Evolutionary conservation across 2,113 vertebrate species (phyloP), one percentile per base, ranked within the genome.

Genomic region (Cyanistes caeruleus): DNA sequence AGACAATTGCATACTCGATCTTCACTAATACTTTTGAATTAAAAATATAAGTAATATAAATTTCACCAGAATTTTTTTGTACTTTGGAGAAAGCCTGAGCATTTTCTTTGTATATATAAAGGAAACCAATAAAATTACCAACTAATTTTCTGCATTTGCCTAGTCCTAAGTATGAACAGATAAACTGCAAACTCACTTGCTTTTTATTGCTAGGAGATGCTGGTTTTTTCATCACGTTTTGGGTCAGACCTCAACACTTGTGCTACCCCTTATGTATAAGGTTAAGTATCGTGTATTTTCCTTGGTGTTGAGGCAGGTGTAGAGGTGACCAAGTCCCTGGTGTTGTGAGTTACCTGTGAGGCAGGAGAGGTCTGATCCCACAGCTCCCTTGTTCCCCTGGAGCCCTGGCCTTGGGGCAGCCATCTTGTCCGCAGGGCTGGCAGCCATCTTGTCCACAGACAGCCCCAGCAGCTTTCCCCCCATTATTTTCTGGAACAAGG

Each of bases 371-470:
- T 12, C 28, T n/a, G 77, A 37, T 73, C 8, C 7, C 37, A 30
- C 1, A 0, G 41, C 13, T 14, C 10, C 63, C 68, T 56, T 2
- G 51, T 39, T 15, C 6, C 48, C 69, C 22, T 35, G 12, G 52
- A 67, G 75, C n/a, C 63, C 73, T 77, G 88, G 37, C 80, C 85
- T 84, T 93, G 64, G 46, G 76, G 95, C 95, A 94, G 95, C 96
- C 96, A 97, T 96, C 95, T 97, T 96, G 65, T 78, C 68, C 73
- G 5, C 58, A 68, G 82, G 41, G 49, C 43, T 73, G 88, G 37
- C 95, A 90, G 95, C 96, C 96, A 97, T 96, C 96, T 97, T 97
- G 93, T 95, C 64, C 90, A 78, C n/a, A 63, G 25, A 3, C 72
- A 74, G 5, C 35, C 31, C 58, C 88, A 56, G 49, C 68, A 87